Evolutionary conservation across 2,797 vertebrate species (phyloP).

Genomic region (Liasis olivaceus): DNA sequence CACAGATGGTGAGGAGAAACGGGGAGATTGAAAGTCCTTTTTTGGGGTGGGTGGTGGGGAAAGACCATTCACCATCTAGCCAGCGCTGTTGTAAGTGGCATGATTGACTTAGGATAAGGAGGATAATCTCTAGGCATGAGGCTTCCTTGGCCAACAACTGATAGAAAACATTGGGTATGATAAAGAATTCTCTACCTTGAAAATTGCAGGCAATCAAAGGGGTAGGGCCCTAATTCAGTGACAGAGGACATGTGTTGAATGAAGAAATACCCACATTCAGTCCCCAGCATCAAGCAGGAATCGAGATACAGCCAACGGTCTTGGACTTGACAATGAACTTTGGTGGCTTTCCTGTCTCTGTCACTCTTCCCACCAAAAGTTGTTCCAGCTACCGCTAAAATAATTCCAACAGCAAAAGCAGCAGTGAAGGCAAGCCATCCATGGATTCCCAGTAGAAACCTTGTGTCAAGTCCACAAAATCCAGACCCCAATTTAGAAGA

Average conservation of each 20-base stretch:
- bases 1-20: slow-evolving; percentile 80
- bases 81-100: background rate
- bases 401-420: background rate
- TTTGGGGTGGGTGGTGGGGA: background rate
- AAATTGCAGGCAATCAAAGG: background rate
- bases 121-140: too few species aligned
- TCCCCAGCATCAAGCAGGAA: background rate
- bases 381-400: background rate
- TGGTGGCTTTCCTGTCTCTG: background rate
- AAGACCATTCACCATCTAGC: background rate
- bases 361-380: background rate
- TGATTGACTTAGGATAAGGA: too few species aligned
- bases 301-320: background rate
- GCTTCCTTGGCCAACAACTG: background rate
- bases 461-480: too few species aligned
- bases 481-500: too few species aligned
- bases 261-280: background rate
- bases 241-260: background rate
- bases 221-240: background rate
- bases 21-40: background rate
- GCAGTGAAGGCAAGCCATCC: background rate
- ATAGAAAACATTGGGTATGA: too few species aligned
- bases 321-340: background rate
- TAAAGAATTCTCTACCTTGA: background rate
- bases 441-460: background rate